phyloP scores from a whole-genome alignment of 2,113 vertebrate genomes.

The Oreocharis arfaki region DNA sequence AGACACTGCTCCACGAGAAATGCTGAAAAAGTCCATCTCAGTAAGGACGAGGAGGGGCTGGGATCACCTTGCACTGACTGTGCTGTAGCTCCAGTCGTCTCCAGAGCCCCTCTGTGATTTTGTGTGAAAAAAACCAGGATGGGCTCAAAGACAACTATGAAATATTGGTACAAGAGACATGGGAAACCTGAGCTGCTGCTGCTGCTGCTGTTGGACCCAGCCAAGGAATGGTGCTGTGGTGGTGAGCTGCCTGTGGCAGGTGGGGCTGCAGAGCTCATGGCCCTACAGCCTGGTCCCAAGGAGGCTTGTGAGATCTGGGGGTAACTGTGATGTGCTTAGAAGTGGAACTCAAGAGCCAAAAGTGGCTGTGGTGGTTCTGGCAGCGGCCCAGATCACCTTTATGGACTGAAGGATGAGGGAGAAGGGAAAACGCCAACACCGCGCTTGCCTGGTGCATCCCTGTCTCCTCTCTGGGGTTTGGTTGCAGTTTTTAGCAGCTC shows the following conservation, averaged over 20 bases:
- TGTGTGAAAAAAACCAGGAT: background rate
- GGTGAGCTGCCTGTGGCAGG: background rate
- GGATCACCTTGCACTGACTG: background rate
- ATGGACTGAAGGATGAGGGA: background rate
- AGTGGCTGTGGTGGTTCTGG: background rate
- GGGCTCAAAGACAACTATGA: background rate
- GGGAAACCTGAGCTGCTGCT: background rate
- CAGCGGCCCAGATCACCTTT: background rate
- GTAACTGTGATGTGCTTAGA: background rate
- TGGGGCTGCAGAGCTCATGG: background rate
- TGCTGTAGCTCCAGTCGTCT: background rate
- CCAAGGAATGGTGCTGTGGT: rapidly evolving
- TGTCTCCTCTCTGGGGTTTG: background rate
- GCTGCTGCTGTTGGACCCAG: background rate
- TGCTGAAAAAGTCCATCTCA: background rate
- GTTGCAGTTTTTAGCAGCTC: background rate
- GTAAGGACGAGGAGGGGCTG: background rate
- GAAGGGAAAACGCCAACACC: background rate
- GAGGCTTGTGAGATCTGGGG: background rate
- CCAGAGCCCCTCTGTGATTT: background rate
- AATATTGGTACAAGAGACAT: background rate
- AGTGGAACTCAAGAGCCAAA: background rate
- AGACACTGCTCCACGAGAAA: background rate
- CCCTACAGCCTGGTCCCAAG: background rate
- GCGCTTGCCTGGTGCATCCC: background rate